Percentiles rank a stretch among this genome's conserved stretches.
Evolutionary conservation across 2,113 vertebrate genomes (phyloP).

Genomic region (Fukomys damarensis): DNA sequence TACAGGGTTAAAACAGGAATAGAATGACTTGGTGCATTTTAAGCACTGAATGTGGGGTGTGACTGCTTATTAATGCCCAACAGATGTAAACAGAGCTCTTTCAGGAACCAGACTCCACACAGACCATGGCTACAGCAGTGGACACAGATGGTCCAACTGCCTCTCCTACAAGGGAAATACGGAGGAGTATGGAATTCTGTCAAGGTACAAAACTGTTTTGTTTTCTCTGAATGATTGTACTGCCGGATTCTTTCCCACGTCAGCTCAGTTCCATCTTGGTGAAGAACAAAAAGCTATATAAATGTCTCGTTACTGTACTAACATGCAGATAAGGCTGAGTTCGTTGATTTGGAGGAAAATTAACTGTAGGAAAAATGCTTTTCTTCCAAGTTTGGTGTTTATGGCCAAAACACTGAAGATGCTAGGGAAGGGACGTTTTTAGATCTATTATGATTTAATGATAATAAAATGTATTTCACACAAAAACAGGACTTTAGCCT

Average conservation of each 20-base stretch:
- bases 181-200: background rate
- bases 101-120: background rate
- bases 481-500: background rate
- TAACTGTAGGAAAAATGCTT: background rate
- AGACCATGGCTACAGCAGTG: background rate
- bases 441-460: background rate
- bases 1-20: background rate
- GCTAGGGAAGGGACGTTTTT: background rate
- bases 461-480: slow-evolving; percentile 57
- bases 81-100: background rate
- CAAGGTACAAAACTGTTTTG: background rate
- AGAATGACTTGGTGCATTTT: background rate
- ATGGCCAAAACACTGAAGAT: background rate
- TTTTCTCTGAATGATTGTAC: background rate
- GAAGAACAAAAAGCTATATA: background rate
- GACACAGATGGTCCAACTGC: background rate
- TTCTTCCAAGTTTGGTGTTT: background rate
- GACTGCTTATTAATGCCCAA: background rate
- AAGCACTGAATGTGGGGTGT: background rate
- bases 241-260: background rate
- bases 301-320: background rate
- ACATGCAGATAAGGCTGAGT: background rate
- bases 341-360: background rate
- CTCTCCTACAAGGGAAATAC: background rate
- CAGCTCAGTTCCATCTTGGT: background rate